Evolutionary conservation across 2,797 vertebrate species (phyloP).

Genomic region (Atherinosoma microstoma): DNA sequence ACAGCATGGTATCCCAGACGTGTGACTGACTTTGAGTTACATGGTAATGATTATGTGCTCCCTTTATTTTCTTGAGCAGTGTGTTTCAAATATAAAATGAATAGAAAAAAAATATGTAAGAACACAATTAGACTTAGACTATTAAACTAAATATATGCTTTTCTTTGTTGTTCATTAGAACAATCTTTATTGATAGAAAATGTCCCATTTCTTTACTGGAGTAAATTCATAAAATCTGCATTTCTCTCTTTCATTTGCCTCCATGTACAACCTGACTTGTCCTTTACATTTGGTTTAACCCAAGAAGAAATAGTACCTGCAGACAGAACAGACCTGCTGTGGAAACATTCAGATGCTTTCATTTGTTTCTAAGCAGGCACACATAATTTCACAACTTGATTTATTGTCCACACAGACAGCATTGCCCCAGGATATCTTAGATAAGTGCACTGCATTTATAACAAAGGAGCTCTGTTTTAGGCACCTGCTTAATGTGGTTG

Average conservation of each 20-base stretch:
- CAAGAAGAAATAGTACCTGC: slow-evolving; percentile 42
- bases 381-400: slow-evolving; percentile 72
- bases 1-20: too few relatives aligned
- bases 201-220: slow-evolving; percentile 18
- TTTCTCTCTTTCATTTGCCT: slow-evolving; percentile 36
- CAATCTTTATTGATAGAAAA: slow-evolving; percentile 20
- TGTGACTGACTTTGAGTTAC: too few relatives aligned
- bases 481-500: slow-evolving; percentile 51
- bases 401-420: slow-evolving; percentile 73
- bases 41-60: too few relatives aligned
- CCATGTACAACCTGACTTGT: slow-evolving; percentile 24
- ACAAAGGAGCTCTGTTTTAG: slow-evolving; percentile 46
- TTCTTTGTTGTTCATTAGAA: slow-evolving; percentile 7
- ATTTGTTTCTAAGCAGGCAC: slow-evolving; percentile 62
- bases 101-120: neutral
- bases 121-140: neutral
- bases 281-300: slow-evolving; percentile 46
- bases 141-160: slow-evolving; percentile 13
- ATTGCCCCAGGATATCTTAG: slow-evolving; percentile 67
- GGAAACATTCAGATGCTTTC: slow-evolving; percentile 68
- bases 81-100: neutral
- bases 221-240: slow-evolving; percentile 16
- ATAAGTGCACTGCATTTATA: slow-evolving; percentile 72
- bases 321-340: slow-evolving; percentile 55
- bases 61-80: too few relatives aligned